phyloP scores from a whole-genome alignment of 2,113 vertebrate species.

The Gyps fulvus region DNA sequence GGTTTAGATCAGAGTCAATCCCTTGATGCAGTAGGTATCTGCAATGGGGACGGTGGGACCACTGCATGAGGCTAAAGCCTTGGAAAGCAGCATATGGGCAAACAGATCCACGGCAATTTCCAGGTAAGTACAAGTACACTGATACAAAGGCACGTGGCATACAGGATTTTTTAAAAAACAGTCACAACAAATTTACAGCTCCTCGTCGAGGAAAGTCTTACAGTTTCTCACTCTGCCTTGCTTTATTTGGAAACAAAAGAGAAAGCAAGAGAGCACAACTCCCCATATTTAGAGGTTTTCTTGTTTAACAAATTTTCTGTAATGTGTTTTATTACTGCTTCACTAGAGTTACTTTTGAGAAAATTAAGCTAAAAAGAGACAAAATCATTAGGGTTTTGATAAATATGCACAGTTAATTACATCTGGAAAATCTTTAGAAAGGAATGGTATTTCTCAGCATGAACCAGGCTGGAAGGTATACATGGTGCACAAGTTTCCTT shows the following conservation, averaged over 20 bases:
- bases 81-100: not conserved
- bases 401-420: not conserved
- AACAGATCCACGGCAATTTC: not conserved
- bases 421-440: not conserved
- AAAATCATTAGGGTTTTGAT: not conserved
- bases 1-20: not conserved
- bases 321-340: not conserved
- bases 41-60: not conserved
- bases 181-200: not conserved
- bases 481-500: not conserved
- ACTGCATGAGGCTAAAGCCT: not conserved
- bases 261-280: not conserved
- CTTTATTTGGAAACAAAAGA: not conserved
- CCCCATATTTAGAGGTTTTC: not conserved
- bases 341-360: not conserved
- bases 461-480: not conserved
- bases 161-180: not conserved
- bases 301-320: not conserved
- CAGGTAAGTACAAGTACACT: not conserved
- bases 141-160: not conserved
- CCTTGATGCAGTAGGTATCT: not conserved
- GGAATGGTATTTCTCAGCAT: not conserved
- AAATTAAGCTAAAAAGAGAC: not conserved
- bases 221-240: not conserved
- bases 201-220: not conserved